Evolutionary conservation across 2,797 vertebrate species (phyloP).

Genomic region (Gorsachius magnificus): DNA sequence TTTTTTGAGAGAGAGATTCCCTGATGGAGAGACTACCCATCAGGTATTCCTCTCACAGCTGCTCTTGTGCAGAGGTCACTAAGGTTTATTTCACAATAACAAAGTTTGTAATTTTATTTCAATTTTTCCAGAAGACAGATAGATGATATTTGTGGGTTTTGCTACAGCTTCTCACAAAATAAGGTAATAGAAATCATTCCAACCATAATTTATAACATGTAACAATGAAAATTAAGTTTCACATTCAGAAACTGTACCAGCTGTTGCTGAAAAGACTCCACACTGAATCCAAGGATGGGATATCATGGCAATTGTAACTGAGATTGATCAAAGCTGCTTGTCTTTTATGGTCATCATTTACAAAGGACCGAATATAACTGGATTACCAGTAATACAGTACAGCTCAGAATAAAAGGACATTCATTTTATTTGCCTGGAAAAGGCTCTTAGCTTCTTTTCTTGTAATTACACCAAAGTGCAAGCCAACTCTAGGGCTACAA

Average conservation of each 20-base stretch:
- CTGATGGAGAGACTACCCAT: neutral
- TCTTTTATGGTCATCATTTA: slow-evolving; percentile 12
- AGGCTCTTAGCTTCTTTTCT: neutral
- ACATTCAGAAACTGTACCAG: neutral
- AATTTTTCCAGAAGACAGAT: neutral
- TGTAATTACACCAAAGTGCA: neutral
- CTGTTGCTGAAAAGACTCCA: neutral
- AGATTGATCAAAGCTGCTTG: slow-evolving; percentile 12
- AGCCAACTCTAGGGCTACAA: neutral
- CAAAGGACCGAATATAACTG: neutral
- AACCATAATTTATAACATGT: neutral
- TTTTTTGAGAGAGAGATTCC: neutral
- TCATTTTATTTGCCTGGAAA: neutral
- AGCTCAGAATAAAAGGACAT: neutral
- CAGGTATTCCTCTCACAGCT: neutral
- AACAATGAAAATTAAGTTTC: slow-evolving; percentile 1
- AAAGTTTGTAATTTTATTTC: neutral
- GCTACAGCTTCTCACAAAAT: neutral
- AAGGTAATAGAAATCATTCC: neutral
- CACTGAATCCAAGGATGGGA: neutral
- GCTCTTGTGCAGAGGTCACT: neutral
- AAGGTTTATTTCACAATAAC: neutral
- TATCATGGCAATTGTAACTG: neutral
- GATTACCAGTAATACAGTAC: neutral
- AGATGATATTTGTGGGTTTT: neutral